Evolutionary conservation across 2,888 invertebrate species (phyloP), one percentile per base, ranked within the genome.

Genomic region (Cordilura impudica): DNA sequence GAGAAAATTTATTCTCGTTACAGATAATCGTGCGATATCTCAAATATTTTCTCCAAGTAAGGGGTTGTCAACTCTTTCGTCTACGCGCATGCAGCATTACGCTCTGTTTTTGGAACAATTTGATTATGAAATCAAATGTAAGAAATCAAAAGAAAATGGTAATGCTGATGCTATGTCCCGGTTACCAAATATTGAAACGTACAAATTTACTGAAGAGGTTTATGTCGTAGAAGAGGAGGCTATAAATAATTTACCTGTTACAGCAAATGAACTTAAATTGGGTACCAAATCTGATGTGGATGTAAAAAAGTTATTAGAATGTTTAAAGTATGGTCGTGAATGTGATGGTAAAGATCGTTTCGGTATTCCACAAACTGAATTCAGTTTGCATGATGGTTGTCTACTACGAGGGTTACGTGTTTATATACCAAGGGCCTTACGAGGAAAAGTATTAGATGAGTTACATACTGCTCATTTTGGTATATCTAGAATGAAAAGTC

Each of bases 1-100:
- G n/a, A n/a, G n/a, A 3, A 76, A 83, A 5, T 91, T 90, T 78
- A 85, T 82, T 0, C 80, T 90, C 10, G 35, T 83, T 8, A 88
- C 88, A 5, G 75, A 81, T 58, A 72, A 81, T 31, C 61, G 58
- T 29, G 56, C 74, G 8, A 49, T 81, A 10, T 56, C 53, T 0
- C 74, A 82, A 54, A 82, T 82, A 47, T 75, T 78, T 51, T 67
- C 71, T 35, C 82, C 82, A 16, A 35, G 39, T 5, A 71, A 76
- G 58, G 70, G 76, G 12, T 49, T 82, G 65, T 66, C 78, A 19
- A 58, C 60, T n/a, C 49, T 81, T 18, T 70, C 78, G 26, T 65
- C 77, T 18, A 76, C 66, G 12, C 45, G 78, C 35, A 77, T 79
- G 77, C 74, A 78, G 43, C 74, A 76, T 26, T 81, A 79, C 63